Evolutionary conservation across 1,140 invertebrate species (phyloP).

Genomic region (Drosophila lowei): DNA sequence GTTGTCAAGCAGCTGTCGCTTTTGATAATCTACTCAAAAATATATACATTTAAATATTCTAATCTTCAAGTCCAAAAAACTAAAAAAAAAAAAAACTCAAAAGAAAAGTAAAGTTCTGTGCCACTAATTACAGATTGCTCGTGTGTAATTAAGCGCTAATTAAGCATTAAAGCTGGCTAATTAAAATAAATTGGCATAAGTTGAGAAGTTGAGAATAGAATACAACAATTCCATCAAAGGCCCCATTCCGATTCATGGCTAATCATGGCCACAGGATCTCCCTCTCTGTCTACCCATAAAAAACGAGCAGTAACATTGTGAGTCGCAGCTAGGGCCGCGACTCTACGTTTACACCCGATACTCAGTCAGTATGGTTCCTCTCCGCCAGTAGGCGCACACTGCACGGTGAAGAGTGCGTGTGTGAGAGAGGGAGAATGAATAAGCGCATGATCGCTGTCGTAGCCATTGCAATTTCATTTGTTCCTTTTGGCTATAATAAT

Average conservation of each 20-base stretch:
- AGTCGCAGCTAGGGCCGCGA: no score
- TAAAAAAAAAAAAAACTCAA: neutral
- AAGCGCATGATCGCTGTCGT: no score
- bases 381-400: no score
- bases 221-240: conserved; percentile 21
- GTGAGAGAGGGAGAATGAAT: no score
- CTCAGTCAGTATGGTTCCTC: no score
- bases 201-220: conserved; percentile 33
- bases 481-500: no score
- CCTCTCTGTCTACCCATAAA: conserved; percentile 9
- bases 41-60: conserved; percentile 17
- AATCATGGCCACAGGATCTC: conserved; percentile 49
- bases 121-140: conserved; percentile 43
- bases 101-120: conserved; percentile 12
- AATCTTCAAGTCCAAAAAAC: conserved; percentile 16
- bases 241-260: conserved; percentile 36
- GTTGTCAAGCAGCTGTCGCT: conserved; percentile 53
- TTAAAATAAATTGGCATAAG: conserved; percentile 55
- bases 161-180: conserved; percentile 51
- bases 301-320: no score
- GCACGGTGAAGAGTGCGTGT: no score
- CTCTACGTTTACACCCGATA: no score
- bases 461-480: neutral
- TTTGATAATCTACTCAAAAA: conserved; percentile 19
- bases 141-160: conserved; percentile 39